Evolutionary conservation across 1,140 invertebrate genomes (phyloP), one percentile per base, ranked within the genome.

Genomic region (Cepaea nemoralis): DNA sequence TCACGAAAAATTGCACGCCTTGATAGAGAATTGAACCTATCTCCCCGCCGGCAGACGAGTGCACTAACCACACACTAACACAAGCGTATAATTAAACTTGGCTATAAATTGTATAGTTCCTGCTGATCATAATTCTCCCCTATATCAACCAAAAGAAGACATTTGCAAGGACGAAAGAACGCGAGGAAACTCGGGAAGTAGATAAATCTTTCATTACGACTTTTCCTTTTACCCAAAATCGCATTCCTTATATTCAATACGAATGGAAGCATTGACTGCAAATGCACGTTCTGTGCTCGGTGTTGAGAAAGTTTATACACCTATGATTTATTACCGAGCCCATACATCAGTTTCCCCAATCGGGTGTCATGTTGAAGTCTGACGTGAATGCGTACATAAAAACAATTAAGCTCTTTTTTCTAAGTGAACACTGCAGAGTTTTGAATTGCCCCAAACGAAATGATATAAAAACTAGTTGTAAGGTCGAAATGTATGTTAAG

Each of bases 341-440:
- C 59, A 63, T 63, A 63, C 22, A 63, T 63, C 59, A 63, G n/a
- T 63, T 1, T n/a, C 59, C 16, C 59, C 27, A 63, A 63, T 63
- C 59, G 59, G 59, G n/a, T 63, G 59, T 63, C 59, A 63, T 63
- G 59, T 63, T 31, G 59, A 63, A 63, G 59, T 63, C 6, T 63
- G 3, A 55, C 50, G 50, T 55, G 50, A 22, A 55, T 22, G 22
- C n/a, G 50, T n/a, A n/a, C 22, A 55, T 31, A 55, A 55, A 63
- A 63, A 63, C 22, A 63, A 31, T 63, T 27, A 6, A 63, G 59
- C 27, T 31, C 8, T 2, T 63, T 63, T 63, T 63, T 31, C 5
- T 63, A 12, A 10, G 59, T 63, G n/a, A 31, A 31, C 59, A 63
- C 59, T 19, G n/a, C 33, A 31, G 1, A 63, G 19, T 63, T 27